Percentiles rank a stretch among this genome's conserved stretches.
Evolutionary conservation across 2,888 invertebrate species (phyloP).

Genomic region (Tenthredo notha): DNA sequence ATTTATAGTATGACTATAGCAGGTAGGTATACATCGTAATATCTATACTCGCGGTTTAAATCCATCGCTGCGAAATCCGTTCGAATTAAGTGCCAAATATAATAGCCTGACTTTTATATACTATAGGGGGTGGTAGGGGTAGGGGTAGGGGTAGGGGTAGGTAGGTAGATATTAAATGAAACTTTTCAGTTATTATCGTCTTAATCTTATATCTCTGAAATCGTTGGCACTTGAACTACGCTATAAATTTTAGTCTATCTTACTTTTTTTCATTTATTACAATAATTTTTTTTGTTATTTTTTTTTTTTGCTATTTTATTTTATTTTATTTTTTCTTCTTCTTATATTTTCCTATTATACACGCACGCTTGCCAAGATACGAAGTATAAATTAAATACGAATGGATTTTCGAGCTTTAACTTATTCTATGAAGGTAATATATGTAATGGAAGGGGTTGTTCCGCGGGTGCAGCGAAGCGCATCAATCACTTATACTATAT

Average conservation of each 20-base stretch:
- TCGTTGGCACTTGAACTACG: conserved; percentile 3
- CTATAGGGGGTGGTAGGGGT: no score
- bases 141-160: no score
- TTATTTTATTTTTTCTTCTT: background rate
- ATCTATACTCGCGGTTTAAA: background rate
- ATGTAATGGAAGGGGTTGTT: background rate
- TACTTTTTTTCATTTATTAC: no score
- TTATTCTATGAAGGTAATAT: background rate
- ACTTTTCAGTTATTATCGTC: conserved; percentile 28
- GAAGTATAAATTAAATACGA: conserved; percentile 3
- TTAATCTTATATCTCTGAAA: conserved; percentile 7
- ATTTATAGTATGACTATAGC: no score
- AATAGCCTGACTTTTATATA: background rate
- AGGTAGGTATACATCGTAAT: background rate
- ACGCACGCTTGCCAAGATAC: background rate
- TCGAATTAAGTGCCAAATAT: conserved; percentile 5
- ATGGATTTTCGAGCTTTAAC: background rate
- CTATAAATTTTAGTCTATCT: background rate
- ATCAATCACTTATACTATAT: no score
- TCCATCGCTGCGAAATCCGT: background rate
- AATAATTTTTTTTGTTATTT: background rate
- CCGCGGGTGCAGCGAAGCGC: background rate
- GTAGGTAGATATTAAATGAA: background rate
- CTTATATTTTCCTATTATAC: background rate
- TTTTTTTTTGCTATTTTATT: background rate